phyloP scores from a whole-genome alignment of 1,140 invertebrate species.

The Wasmannia auropunctata region DNA sequence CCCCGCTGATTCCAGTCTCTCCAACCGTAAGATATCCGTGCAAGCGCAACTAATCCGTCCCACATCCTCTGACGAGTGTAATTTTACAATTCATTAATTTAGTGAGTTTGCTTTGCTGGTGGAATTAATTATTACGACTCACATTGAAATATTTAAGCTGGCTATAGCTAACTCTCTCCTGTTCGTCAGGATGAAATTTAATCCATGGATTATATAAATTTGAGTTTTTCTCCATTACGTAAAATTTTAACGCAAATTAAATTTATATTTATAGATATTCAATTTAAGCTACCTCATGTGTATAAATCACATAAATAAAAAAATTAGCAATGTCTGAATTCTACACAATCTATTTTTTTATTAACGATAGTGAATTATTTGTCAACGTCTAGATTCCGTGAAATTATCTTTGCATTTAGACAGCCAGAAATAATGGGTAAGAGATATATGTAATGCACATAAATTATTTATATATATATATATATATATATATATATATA shows the following conservation, averaged over 20 bases:
- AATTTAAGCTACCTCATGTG: not conserved
- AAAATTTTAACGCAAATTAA: not conserved
- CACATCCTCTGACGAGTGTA: not conserved
- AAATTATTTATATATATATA: too few relatives aligned
- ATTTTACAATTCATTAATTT: slow-evolving; percentile 52
- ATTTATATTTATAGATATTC: not conserved
- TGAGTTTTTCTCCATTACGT: not conserved
- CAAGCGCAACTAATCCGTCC: not conserved
- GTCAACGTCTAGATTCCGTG: not conserved
- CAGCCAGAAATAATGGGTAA: not conserved
- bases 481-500: not conserved
- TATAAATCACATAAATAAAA: not conserved
- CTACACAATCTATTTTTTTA: not conserved
- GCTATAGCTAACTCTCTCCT: not conserved
- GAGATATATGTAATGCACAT: too few relatives aligned
- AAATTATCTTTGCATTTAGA: not conserved
- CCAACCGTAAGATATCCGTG: slow-evolving; percentile 11
- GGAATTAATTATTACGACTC: slow-evolving; percentile 5
- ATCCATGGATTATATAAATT: not conserved
- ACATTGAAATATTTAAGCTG: slow-evolving; percentile 10
- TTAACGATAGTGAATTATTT: not conserved
- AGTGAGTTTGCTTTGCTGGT: not conserved
- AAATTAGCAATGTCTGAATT: not conserved
- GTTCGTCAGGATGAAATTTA: not conserved
- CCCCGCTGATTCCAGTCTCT: not conserved